Evolutionary conservation across 2,888 invertebrate genomes (phyloP), one percentile per base, ranked within the genome.

Genomic region (Fragum fragum): DNA sequence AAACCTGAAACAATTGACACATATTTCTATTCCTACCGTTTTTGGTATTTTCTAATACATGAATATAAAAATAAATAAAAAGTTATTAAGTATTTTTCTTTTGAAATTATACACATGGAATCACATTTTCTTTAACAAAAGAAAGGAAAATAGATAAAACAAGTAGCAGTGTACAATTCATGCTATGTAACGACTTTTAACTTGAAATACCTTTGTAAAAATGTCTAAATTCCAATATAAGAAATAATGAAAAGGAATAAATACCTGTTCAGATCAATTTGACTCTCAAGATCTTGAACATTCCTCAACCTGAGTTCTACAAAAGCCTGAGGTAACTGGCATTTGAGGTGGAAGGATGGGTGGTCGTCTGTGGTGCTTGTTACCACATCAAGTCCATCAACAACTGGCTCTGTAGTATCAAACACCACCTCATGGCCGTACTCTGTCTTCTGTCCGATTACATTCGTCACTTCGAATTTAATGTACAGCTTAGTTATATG

Each of bases 291-390:
- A 68, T 90, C 90, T 11, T n/a, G 18, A 21, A 79, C 71, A 23
- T 57, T 76, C 42, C 76, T 36, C 0, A 82, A 57, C 0, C 16
- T 55, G 0, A 88, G 59, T 61, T 90, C 87, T 1, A 86, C 78
- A 81, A 80, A 89, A 0, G 81, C 74, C 47, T 39, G 57, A 9
- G 89, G 87, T 16, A 88, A 76, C 73, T 90, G 90, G 53, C 90
- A 90, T 57, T 63, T 76, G 47, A 73, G 69, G 36, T 72, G 74
- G 23, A 32, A 28, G 18, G 59, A 55, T 32, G 21, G 55, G 28
- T 18, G 14, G 0, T 36, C 71, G 6, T 63, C 42, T 18, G 57
- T 74, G 14, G 77, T 75, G 16, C 70, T 80, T 32, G 89, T 90
- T 0, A 86, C 81, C 29, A 89, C 81, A 32, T 73, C 78, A 11